Evolutionary conservation across 2,113 vertebrate genomes (phyloP), one percentile per base, ranked within the genome.

Genomic region (Caloenas nicobarica): DNA sequence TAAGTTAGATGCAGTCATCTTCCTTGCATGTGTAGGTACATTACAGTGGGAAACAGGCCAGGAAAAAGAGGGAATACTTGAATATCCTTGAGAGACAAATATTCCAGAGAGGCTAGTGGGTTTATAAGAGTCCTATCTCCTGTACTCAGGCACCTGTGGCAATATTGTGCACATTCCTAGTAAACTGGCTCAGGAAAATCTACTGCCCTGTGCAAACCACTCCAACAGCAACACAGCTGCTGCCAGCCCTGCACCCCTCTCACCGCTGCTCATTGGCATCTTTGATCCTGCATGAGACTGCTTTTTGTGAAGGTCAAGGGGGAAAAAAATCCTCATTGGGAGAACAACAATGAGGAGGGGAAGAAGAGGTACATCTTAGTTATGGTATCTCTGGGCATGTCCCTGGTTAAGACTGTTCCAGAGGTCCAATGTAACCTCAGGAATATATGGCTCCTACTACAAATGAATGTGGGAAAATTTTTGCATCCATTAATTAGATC

Each of bases 401-500:
- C 23, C 19, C 56, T 42, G 38, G 13, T 19, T 72, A 29, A 53
- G 22, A 16, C 28, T 72, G 54, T 29, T 64, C 17, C 29, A 29
- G 38, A 38, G n/a, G 26, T 54, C 2, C 0, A 36, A 57, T 50
- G 16, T 58, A 64, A 14, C 26, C 54, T 56, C 19, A 29, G 61
- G n/a, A 86, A 51, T 13, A 9, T 34, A 36, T 28, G 34, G 28
- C 61, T 71, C 33, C 23, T 72, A 7, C 31, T 65, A 42, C 13
- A 36, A 29, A 50, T 8, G 25, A 58, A 5, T 1, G 8, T 18
- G 23, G 38, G 38, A 70, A 64, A 56, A 2, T 73, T 57, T 78
- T 38, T 10, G 29, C 5, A 1, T 5, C 3, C 1, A 0, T 31
- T 64, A 60, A 26, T 51, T 56, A 71, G n/a, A 11, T 51, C 17